A percentile compares a stretch with the other conserved stretches of the same genome.
Evolutionary conservation across 2,113 vertebrate species (phyloP).

Genomic region (Fulica atra): DNA sequence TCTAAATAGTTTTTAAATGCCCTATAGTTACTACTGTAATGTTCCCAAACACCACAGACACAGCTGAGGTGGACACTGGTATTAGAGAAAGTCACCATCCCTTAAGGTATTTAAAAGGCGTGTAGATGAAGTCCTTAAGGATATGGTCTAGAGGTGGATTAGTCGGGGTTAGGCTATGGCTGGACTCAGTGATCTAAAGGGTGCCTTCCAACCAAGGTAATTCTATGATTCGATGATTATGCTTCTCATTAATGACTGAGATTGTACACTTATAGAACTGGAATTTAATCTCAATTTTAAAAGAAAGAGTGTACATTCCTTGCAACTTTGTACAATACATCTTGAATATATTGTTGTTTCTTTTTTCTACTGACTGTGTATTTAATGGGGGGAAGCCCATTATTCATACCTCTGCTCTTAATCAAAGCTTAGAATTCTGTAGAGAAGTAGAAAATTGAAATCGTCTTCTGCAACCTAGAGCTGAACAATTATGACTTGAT

Average conservation of each 20-base stretch:
- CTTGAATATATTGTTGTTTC: neutral
- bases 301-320: neutral
- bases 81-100: neutral
- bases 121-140: too few species aligned
- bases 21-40: neutral
- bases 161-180: too few species aligned
- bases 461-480: constrained; percentile 47
- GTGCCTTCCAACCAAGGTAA: too few species aligned
- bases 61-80: neutral
- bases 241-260: neutral
- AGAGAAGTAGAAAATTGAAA: constrained; percentile 63
- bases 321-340: neutral
- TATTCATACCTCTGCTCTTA: constrained; percentile 68
- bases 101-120: too few species aligned
- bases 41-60: neutral
- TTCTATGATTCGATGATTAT: neutral
- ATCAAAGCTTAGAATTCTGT: constrained; percentile 71
- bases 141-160: too few species aligned
- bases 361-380: constrained; percentile 25
- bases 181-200: too few species aligned
- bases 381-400: constrained; percentile 42
- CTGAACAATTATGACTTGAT: constrained; percentile 76
- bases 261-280: neutral
- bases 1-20: neutral
- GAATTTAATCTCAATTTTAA: neutral